These are phyloP conservation scores for Gonocerus acuteangulatus DNA, from an alignment of 2,888 invertebrate genomes.

Conservation along the genomic window DNA sequence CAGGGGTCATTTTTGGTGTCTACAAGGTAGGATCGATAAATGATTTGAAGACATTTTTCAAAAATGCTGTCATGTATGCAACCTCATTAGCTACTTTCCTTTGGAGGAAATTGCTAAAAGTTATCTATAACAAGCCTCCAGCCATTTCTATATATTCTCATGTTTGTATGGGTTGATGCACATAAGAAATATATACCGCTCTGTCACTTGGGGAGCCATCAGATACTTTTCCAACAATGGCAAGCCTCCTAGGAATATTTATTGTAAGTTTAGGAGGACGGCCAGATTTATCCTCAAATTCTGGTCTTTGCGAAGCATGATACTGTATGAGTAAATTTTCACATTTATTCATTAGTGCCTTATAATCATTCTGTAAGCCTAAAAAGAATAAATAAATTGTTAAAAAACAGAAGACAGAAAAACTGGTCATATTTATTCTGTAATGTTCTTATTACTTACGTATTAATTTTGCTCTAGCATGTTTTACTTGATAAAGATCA, in stretches of 20 bases:
- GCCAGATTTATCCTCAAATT: conserved; percentile 1
- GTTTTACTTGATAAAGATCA: conserved; percentile 83
- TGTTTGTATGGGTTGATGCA: no score
- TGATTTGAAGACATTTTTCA: no score
- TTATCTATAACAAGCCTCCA: no score
- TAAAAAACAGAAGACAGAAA: not conserved
- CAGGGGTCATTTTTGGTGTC: no score
- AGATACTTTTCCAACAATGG: conserved; percentile 1
- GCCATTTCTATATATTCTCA: no score
- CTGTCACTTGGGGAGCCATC: conserved; percentile 7
- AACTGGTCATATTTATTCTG: not conserved
- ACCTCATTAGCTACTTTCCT: no score
- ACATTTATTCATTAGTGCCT: conserved; percentile 71
- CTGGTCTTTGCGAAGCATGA: conserved; percentile 4
- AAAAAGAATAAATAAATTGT: conserved; percentile 31
- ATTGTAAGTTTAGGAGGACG: not conserved
- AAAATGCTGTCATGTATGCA: no score
- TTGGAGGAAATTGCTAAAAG: no score
- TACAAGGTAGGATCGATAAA: no score
- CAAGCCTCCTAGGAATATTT: not conserved
- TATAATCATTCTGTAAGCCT: conserved; percentile 86
- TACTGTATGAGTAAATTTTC: conserved; percentile 57
- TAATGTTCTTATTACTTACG: conserved; percentile 52
- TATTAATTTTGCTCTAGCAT: conserved; percentile 79
- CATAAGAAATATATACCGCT: no score